Evolutionary conservation across 2,113 vertebrate genomes (phyloP), one percentile per base, ranked within the genome.

Genomic region (Otolemur garnettii): DNA sequence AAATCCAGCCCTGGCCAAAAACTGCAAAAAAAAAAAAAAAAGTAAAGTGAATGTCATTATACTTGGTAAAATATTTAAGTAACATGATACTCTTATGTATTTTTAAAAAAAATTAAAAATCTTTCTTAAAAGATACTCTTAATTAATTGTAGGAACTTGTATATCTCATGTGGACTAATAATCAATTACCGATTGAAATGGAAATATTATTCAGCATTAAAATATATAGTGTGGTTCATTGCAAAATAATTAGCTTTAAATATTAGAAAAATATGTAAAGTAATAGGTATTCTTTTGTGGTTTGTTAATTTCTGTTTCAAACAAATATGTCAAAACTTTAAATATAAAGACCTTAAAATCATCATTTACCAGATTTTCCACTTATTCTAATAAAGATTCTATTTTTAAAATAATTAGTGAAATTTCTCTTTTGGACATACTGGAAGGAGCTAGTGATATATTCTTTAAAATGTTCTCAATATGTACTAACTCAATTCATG

Each of bases 141-240:
- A 80, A 21, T 72, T 84, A 66, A 89, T 35, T 89, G 0, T 92
- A 85, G 71, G 53, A 90, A 60, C 78, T 55, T 74, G 1, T 90
- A 78, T 74, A 69, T 87, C 18, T 80, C 30, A 55, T 66, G 33
- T 80, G 33, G 28, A 93, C 53, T 87, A 33, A 45, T 75, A 69
- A 80, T 82, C 9, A 78, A 19, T 82, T 60, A 62, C 21, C 68
- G 26, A 93, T 60, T 57, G 35, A 82, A 96, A 94, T 88, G 21
- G 24, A 91, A 92, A 55, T 72, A 69, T 59, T 71, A 18, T 86
- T 90, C 22, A 95, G 3, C 10, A 22, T 82, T 94, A 68, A 93
- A 95, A 22, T 90, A 72, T 14, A 33, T 82, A 77, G 11, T 92
- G n/a, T 24, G 12, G 12, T 90, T 83, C 4, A 62, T 79, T 83